Evolutionary conservation across 2,888 invertebrate species (phyloP), one percentile per base, ranked within the genome.

Genomic region (Leucoptera coffeella): DNA sequence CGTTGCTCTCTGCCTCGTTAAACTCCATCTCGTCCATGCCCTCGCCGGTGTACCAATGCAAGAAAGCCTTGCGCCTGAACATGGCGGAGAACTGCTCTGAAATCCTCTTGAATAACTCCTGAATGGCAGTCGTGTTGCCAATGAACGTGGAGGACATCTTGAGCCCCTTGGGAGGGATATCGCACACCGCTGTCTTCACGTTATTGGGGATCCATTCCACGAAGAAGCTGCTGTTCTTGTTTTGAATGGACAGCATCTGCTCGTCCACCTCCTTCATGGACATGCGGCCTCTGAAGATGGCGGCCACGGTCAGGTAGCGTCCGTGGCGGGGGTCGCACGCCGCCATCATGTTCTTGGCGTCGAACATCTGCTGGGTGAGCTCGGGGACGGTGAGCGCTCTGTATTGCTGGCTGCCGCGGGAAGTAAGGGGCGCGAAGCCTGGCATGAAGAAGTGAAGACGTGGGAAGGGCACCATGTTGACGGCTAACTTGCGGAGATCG

Each of bases 11-110:
- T 2, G 95, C 94, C 50, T 95, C 94, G 29, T 88, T 91, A 71
- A 94, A 94, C 67, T 95, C 94, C 89, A 92, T 86, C 67, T 93
- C 92, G 64, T 94, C 93, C 94, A 94, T 94, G 33, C 94, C 94
- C 64, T 95, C 93, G 29, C 93, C 93, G 12, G 92, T 93, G 74
- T 93, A 95, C 93, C 94, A 94, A 76, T 94, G 93, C 59, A 94
- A 78, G 82, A 94, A 94, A 52, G 94, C 94, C 64, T 92, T 94
- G 42, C 94, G 83, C 39, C 92, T 79, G 78, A 93, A 94, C 94
- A 95, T 92, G 45, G 89, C 89, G 14, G 84, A 82, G 60, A 89
- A 90, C 60, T 89, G 88, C 54, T 88, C 87, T 8, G 85, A 85
- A 43, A 90, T 86, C 45, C 90, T 75, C 64, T 89, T 89, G 73